These are phyloP conservation scores for Hypomesus transpacificus DNA, from an alignment of 2,113 vertebrate species.

Conservation along the genomic window DNA sequence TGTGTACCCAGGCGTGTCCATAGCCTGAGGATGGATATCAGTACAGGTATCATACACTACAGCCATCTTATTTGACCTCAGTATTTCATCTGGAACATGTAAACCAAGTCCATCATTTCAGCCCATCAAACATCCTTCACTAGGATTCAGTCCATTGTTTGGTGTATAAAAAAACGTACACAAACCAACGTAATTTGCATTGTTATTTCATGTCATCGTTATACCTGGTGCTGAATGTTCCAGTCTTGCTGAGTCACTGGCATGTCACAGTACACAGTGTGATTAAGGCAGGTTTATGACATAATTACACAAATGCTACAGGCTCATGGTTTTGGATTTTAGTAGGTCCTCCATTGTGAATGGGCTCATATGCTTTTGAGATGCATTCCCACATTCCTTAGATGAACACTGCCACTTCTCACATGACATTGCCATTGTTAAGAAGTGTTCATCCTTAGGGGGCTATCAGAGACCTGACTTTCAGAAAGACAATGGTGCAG, in stretches of 20 bases:
- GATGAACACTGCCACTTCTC: slow-evolving; percentile 33
- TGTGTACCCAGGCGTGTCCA: background rate
- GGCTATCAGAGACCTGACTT: background rate
- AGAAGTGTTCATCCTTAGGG: slow-evolving; percentile 13
- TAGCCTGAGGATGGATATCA: background rate
- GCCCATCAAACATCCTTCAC: too few species aligned
- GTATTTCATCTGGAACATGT: background rate
- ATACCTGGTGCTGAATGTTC: background rate
- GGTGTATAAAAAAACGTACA: background rate
- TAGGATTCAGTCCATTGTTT: background rate
- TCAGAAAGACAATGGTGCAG: slow-evolving; percentile 35
- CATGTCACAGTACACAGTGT: background rate
- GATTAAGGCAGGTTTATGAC: background rate
- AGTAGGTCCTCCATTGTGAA: slow-evolving; percentile 17
- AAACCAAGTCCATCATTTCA: background rate
- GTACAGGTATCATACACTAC: too few species aligned
- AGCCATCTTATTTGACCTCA: too few species aligned
- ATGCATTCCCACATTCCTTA: slow-evolving; percentile 43
- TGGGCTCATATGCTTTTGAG: slow-evolving; percentile 21
- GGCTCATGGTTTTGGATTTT: background rate
- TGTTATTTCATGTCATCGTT: background rate
- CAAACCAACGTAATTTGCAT: too few species aligned
- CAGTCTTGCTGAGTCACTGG: background rate
- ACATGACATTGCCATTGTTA: slow-evolving; percentile 45
- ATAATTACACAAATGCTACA: background rate